A percentile compares a stretch with the other conserved stretches of the same genome.
Conservation (phyloP, 2,113 vertebrate species). For the Mobula hypostoma region DNA sequence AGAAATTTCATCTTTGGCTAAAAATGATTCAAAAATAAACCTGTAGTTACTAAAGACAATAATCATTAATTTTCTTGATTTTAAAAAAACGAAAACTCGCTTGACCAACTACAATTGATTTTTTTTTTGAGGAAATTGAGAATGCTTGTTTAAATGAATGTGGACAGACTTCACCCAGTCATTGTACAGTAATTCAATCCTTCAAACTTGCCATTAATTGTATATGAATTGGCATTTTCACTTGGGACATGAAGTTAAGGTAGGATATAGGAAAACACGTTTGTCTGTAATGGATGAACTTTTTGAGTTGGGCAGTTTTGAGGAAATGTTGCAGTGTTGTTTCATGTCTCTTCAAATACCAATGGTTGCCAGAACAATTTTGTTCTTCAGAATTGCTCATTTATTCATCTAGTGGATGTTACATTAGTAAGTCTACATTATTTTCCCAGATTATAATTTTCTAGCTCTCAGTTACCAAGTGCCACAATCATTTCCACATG, state of each 20-base stretch:
- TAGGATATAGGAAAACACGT: not conserved
- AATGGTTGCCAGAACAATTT: not conserved
- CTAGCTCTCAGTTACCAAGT: not conserved
- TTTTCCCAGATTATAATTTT: not conserved
- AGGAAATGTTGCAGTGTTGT: not conserved
- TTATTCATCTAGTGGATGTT: not conserved
- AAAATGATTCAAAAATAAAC: not conserved
- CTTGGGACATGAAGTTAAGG: not conserved
- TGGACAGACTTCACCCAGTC: not conserved
- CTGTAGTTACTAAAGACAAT: not conserved
- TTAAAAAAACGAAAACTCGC: not conserved
- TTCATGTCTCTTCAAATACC: not conserved
- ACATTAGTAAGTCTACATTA: not conserved
- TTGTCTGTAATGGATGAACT: not conserved
- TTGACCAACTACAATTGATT: not conserved
- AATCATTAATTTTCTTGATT: not conserved
- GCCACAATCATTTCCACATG: not conserved
- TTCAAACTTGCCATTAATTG: not conserved
- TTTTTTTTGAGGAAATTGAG: too few relatives aligned
- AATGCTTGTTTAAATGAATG: not conserved
- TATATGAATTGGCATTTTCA: not conserved
- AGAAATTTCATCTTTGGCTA: not conserved
- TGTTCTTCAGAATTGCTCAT: not conserved
- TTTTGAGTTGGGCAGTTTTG: not conserved
- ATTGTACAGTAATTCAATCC: not conserved